phyloP scores from a whole-genome alignment of 2,888 invertebrate species.

The Cantharis nigra region DNA sequence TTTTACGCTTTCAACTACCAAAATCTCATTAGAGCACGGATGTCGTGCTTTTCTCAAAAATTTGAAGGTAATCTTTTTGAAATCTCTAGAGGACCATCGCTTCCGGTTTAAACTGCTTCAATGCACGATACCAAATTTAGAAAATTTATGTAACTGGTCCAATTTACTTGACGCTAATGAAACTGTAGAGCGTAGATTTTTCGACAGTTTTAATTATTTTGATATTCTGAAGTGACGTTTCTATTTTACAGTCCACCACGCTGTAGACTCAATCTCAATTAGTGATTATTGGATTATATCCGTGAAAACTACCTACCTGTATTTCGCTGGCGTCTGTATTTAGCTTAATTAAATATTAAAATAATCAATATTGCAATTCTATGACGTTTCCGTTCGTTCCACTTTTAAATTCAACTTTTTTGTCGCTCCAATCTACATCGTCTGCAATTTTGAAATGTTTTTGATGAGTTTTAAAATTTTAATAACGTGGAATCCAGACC shows the following conservation, averaged over 20 bases:
- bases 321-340: neutral
- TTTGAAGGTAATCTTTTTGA: neutral
- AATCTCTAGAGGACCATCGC: neutral
- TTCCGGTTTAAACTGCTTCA: neutral
- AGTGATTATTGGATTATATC: neutral
- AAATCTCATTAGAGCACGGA: too few relatives aligned
- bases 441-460: too few relatives aligned
- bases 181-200: neutral
- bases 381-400: neutral
- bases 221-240: neutral
- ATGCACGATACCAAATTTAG: neutral
- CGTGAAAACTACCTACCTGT: neutral
- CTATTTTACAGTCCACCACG: neutral
- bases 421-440: too few relatives aligned
- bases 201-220: neutral
- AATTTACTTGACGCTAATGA: neutral
- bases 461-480: too few relatives aligned
- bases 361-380: neutral
- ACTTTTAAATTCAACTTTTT: too few relatives aligned
- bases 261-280: neutral
- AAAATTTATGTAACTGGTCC: neutral
- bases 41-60: too few relatives aligned
- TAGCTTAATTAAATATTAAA: neutral
- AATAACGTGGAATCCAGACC: too few relatives aligned
- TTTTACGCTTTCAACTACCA: too few relatives aligned